These are phyloP conservation scores for Drosophila pallidifrons DNA, from an alignment of 1,140 invertebrate species.

Conservation along the genomic window DNA sequence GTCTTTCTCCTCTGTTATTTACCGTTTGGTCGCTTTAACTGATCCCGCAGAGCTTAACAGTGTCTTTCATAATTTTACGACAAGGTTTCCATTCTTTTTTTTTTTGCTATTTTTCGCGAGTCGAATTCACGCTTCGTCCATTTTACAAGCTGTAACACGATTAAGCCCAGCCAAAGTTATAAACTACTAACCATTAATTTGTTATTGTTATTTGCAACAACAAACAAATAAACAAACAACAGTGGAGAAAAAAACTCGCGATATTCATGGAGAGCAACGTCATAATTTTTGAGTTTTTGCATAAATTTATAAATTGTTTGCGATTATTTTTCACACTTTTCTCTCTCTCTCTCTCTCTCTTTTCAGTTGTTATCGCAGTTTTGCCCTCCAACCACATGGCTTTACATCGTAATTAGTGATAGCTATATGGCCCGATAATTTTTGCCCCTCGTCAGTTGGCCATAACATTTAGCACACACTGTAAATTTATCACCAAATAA, in stretches of 20 bases:
- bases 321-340: conserved; percentile 40
- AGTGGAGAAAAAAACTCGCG: background rate
- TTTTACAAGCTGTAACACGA: conserved; percentile 55
- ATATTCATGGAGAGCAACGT: conserved; percentile 11
- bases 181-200: conserved; percentile 53
- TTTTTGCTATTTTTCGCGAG: conserved; percentile 44
- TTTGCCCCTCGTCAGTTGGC: conserved; percentile 20
- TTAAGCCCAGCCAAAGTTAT: conserved; percentile 44
- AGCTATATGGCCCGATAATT: conserved; percentile 32
- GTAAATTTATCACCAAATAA: conserved; percentile 9
- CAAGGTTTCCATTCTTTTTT: conserved; percentile 9
- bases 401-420: conserved; percentile 51
- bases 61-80: conserved; percentile 53
- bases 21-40: conserved; percentile 40
- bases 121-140: conserved; percentile 28
- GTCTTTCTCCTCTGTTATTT: conserved; percentile 42
- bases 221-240: conserved; percentile 3
- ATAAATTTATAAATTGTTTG: conserved; percentile 45
- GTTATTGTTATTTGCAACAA: conserved; percentile 35
- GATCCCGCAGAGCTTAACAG: conserved; percentile 65
- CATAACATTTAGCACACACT: conserved; percentile 32
- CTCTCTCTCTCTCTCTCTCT: background rate
- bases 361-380: conserved; percentile 11
- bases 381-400: conserved; percentile 33
- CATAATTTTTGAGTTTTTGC: conserved; percentile 52